Base-by-base conservation (phyloP, 1,140 invertebrate species). In the Mya arenaria region DNA sequence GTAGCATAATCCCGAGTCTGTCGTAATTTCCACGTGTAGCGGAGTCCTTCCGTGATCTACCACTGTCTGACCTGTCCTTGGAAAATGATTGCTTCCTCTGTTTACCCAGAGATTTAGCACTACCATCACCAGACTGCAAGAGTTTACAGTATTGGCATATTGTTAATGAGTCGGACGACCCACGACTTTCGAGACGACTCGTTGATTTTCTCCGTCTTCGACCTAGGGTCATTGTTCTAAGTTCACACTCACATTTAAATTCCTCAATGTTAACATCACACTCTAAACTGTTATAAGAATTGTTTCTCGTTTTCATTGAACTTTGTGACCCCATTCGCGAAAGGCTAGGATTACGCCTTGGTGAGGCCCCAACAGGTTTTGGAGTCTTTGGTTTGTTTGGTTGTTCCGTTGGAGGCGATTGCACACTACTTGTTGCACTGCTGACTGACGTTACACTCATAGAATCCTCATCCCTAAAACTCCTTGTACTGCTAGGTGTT, bases 371-470 rank as follows among this genome's bases (percentile, higher is more conserved):
- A 13, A 73, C 69, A 55, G 79, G 79, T 52, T 82, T 82, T 1
- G 79, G 79, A 48, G 79, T 82, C 56, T 82, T 82, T 30, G 79
- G 79, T 82, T 82, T 82, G 52, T 73, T 32, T 10, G 79, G 79
- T 73, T 82, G 79, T 23, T 82, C 79, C 17, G 32, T n/a, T 36
- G 68, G 69, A 5, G 69, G 68, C 30, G 79, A 82, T 58, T 72
- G 58, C 34, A 82, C 52, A 82, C 69, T 82, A 39, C 68, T 72
- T 5, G 37, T 37, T 36, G 19, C 28, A 48, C 79, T 82, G 17
- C 77, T 39, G n/a, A 37, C 34, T 1, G 79, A 73, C 0, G 55
- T 23, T n/a, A 72, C 62, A 48, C 79, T 72, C 56, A 82, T 63
- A 28, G 60, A 19, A 39, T 82, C 79, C 2, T 68, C 75, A 44